A percentile compares a stretch with the other conserved stretches of the same genome.
These are phyloP conservation scores for Pogoniulus pusillus DNA, from an alignment of 2,797 vertebrate genomes.

Conservation along the genomic window DNA sequence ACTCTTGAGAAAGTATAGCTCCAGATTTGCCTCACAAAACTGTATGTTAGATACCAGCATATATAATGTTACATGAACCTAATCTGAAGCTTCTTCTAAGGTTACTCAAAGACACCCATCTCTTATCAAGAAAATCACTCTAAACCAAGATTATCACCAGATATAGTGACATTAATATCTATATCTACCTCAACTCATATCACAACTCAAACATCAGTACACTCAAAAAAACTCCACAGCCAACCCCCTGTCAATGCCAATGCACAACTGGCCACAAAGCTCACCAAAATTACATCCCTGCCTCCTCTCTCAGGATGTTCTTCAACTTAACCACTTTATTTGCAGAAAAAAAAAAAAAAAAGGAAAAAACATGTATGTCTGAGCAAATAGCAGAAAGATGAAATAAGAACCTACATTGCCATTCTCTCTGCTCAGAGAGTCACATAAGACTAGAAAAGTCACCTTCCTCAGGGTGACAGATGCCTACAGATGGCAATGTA, in stretches of 20 bases:
- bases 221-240: background rate
- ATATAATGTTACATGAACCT: background rate
- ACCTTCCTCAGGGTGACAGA: background rate
- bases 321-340: background rate
- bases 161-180: conserved; percentile 27
- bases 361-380: background rate
- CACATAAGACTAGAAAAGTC: background rate
- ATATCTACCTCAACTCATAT: conserved; percentile 41
- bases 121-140: conserved; percentile 43
- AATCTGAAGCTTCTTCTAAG: background rate
- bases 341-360: background rate
- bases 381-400: background rate
- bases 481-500: background rate
- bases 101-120: conserved; percentile 21
- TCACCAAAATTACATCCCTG: background rate
- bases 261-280: background rate
- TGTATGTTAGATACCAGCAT: background rate
- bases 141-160: conserved; percentile 45
- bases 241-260: conserved; percentile 2
- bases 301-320: background rate
- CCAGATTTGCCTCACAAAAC: background rate
- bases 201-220: conserved; percentile 23
- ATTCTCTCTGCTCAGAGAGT: background rate
- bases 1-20: background rate
- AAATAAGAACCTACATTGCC: background rate